These are phyloP conservation scores for Sterna hirundo DNA, from an alignment of 2,113 vertebrate species.

Conservation along the genomic window DNA sequence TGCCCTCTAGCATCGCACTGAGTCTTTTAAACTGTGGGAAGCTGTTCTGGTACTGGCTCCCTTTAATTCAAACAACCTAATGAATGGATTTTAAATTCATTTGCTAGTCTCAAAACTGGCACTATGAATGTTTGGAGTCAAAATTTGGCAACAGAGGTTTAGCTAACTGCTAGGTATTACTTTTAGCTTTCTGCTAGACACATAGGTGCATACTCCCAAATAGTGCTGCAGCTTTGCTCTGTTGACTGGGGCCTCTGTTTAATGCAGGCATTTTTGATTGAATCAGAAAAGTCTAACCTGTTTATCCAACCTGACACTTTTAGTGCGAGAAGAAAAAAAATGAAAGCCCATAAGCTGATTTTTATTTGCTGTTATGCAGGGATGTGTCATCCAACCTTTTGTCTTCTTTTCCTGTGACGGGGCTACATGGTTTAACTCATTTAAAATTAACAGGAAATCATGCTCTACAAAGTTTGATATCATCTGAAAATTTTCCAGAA, in stretches of 20 bases:
- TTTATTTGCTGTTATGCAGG: conserved; percentile 78
- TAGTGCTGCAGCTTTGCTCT: background rate
- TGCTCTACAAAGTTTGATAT: conserved; percentile 85
- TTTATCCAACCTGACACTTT: conserved; percentile 24
- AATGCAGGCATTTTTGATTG: conserved; percentile 7
- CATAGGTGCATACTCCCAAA: background rate
- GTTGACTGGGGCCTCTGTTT: background rate
- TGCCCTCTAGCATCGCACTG: background rate
- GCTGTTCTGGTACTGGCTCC: background rate
- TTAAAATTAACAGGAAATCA: conserved; percentile 93
- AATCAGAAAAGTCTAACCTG: conserved; percentile 11
- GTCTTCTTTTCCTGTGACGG: conserved; percentile 86
- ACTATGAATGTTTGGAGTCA: background rate
- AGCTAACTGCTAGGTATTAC: background rate
- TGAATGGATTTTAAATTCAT: background rate
- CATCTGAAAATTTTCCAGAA: conserved; percentile 88
- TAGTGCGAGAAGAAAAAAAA: conserved; percentile 39
- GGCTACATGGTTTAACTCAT: conserved; percentile 90
- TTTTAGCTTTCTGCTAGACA: background rate
- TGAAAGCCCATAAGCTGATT: conserved; percentile 42
- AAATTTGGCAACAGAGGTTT: background rate
- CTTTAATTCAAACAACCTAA: background rate
- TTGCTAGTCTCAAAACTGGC: background rate
- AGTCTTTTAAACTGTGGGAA: background rate
- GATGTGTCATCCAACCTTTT: conserved; percentile 93